A percentile compares a stretch with the other conserved stretches of the same genome.
phyloP scores from a whole-genome alignment of 2,113 vertebrate genomes.

The Nannospalax galili region DNA sequence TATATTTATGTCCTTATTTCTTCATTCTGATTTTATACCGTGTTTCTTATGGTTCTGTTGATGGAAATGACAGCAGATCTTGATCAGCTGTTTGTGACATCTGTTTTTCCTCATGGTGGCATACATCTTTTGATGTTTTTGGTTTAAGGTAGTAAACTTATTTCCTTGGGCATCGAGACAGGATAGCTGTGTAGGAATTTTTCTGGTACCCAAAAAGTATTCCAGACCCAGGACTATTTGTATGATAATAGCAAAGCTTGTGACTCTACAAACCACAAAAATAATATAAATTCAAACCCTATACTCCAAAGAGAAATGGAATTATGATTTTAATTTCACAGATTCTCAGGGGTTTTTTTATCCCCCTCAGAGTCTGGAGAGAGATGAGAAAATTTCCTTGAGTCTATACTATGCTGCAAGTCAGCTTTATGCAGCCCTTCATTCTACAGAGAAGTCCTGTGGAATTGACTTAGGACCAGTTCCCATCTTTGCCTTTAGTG shows the following conservation, averaged over 20 bases:
- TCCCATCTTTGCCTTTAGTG: not conserved
- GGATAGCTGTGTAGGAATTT: slow-evolving; percentile 14
- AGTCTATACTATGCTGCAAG: not conserved
- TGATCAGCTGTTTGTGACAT: not conserved
- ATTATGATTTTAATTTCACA: slow-evolving; percentile 60
- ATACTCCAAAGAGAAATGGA: not conserved
- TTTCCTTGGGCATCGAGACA: not conserved
- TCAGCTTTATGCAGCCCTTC: not conserved
- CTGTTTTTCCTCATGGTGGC: not conserved
- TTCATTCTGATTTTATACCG: not conserved
- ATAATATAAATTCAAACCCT: slow-evolving; percentile 29
- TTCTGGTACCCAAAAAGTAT: not conserved
- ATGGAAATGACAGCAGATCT: not conserved
- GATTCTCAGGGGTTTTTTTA: not conserved
- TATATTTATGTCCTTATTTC: not conserved
- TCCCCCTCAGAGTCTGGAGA: not conserved
- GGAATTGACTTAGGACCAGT: not conserved
- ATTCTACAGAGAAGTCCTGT: not conserved
- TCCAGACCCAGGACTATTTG: not conserved
- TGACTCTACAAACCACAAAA: slow-evolving; percentile 37
- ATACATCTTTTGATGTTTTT: not conserved
- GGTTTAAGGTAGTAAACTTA: not conserved
- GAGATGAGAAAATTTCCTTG: not conserved
- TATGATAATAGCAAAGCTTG: slow-evolving; percentile 51
- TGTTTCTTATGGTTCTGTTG: not conserved